Conservation (phyloP, 2,888 invertebrate genomes). For the Zygothrica quintamaculata region DNA sequence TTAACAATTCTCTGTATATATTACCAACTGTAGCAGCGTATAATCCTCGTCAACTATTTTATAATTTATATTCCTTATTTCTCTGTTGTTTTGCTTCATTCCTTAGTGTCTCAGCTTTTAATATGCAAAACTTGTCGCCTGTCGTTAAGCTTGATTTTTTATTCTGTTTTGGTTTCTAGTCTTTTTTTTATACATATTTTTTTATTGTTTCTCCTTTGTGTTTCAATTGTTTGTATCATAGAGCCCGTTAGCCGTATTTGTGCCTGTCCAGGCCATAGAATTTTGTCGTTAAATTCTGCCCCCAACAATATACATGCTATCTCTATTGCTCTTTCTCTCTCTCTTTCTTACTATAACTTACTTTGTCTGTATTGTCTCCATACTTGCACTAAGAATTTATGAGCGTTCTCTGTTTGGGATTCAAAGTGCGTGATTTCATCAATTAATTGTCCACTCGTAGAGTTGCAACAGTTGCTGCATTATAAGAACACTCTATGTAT, state of each 20-base stretch:
- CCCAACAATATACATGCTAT: constrained; percentile 42
- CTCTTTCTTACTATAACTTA: too few species aligned
- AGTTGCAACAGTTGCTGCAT: constrained; percentile 45
- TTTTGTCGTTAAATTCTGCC: constrained; percentile 50
- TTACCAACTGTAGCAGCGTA: too few species aligned
- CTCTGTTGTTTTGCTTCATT: constrained; percentile 22
- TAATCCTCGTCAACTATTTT: too few species aligned
- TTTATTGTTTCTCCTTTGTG: constrained; percentile 7
- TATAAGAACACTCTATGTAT: constrained; percentile 35
- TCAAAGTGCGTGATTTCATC: constrained; percentile 75
- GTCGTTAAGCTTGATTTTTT: constrained; percentile 32
- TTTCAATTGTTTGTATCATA: constrained; percentile 48
- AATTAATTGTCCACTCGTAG: constrained; percentile 68
- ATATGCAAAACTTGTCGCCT: constrained; percentile 66
- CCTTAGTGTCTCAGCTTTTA: constrained; percentile 32
- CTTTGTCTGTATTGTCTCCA: too few species aligned
- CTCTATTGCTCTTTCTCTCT: neutral
- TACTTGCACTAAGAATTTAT: constrained; percentile 43
- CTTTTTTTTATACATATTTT: constrained; percentile 12
- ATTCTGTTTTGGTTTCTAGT: constrained; percentile 6
- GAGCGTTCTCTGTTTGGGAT: constrained; percentile 46
- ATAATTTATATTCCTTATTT: constrained; percentile 1
- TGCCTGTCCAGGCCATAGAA: constrained; percentile 51
- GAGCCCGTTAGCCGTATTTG: constrained; percentile 66
- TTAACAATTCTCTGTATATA: too few species aligned